Evolutionary conservation across 2,888 invertebrate genomes (phyloP), one percentile per base, ranked within the genome.

Genomic region (Pyrrhosoma nymphula): DNA sequence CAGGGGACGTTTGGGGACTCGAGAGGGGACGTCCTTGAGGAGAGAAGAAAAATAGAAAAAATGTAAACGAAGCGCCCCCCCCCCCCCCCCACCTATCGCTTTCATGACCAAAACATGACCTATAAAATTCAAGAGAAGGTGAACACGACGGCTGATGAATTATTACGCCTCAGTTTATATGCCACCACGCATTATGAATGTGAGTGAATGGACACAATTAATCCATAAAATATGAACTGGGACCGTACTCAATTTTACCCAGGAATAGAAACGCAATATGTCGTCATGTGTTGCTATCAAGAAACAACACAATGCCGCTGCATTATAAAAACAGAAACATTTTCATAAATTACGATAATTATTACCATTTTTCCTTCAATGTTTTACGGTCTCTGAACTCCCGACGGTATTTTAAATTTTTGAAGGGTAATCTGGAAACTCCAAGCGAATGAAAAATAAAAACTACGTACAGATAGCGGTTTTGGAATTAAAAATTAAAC

Each of bases 51-150:
- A 26, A n/a, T n/a, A 69, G 8, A 47, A 47, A 23, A n/a, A 69
- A n/a, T 60, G 23, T 26, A 69, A 69, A 69, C n/a, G 26, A 69
- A n/a, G n/a, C 3, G 8, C 12, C 16, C 12, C 12, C 60, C 60
- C 60, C 60, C 0, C 60, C 16, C 47, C 47, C 47, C 47, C 2
- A 47, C 47, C 2, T 47, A 2, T 47, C 4, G 47, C 47, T 47
- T 47, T 8, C 60, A 60, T 2, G 60, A 60, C n/a, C 69, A 10
- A n/a, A 69, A 69, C n/a, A 69, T 69, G 69, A 69, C 69, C 69
- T 69, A 26, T 69, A n/a, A 69, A n/a, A 69, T 69, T 69, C 69
- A n/a, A 69, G 69, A 69, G 69, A 69, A 69, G n/a, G 69, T 69
- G n/a, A 26, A 69, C 12, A n/a, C n/a, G 2, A 69, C 69, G 20